A percentile compares a stretch with the other conserved stretches of the same genome.
phyloP scores from a whole-genome alignment of 2,797 vertebrate species.

The Enoplosus armatus region DNA sequence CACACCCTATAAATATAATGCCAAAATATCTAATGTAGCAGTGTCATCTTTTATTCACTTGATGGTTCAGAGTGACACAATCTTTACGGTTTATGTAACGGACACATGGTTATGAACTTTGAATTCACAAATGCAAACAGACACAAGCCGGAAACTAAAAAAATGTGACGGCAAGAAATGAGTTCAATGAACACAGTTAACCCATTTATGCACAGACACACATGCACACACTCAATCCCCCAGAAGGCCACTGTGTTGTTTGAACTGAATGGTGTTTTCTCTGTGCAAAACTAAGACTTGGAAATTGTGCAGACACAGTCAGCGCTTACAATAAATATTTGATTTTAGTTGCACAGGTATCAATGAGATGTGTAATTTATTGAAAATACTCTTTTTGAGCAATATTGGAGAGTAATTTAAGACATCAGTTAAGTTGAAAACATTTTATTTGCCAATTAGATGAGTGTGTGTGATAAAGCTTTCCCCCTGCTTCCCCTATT shows the following conservation, averaged over 20 bases:
- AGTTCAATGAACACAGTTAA: not conserved
- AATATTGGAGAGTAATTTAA: not conserved
- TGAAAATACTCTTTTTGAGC: not conserved
- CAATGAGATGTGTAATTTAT: not conserved
- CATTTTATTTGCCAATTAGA: conserved; percentile 11
- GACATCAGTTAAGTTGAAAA: not conserved
- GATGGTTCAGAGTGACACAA: not conserved
- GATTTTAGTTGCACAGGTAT: not conserved
- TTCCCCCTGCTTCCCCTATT: not conserved
- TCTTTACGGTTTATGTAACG: not conserved
- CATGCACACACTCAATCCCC: not conserved
- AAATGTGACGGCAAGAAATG: not conserved
- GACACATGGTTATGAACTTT: not conserved
- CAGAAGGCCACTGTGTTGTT: not conserved
- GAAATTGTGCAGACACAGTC: not conserved
- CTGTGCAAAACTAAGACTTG: not conserved
- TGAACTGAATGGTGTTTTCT: not conserved
- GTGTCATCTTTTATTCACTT: not conserved
- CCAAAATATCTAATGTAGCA: not conserved
- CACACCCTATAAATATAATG: not conserved
- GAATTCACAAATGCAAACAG: not conserved
- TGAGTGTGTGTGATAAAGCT: not conserved
- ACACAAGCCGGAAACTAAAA: not conserved
- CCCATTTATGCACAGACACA: conserved; percentile 1
- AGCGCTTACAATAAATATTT: conserved; percentile 4